phyloP scores from a whole-genome alignment of 92 coral and sea anemone species.

The Zoanthus sociatus region DNA sequence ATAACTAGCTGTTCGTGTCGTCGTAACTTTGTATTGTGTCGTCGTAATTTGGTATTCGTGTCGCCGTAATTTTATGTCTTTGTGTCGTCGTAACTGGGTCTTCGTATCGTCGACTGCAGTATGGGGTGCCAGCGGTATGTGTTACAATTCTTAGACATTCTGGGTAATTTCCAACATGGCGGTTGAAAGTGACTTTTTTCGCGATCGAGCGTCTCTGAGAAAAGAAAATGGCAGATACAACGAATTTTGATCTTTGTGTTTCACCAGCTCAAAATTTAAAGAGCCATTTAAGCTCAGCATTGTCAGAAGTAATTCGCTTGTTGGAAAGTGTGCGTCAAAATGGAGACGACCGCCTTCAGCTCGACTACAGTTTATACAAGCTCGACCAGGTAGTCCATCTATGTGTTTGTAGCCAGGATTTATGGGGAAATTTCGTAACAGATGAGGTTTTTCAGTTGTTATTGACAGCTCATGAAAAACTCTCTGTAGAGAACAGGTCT shows the following conservation, averaged over 20 bases:
- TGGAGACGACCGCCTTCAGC: slow-evolving; percentile 40
- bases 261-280: slow-evolving; percentile 1
- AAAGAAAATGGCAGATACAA: too few species aligned
- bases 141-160: too few species aligned
- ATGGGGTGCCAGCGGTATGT: too few species aligned
- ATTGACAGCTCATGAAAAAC: slow-evolving; percentile 21
- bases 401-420: slow-evolving; percentile 24
- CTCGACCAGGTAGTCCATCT: slow-evolving; percentile 42
- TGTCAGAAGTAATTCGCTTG: slow-evolving; percentile 49
- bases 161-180: too few species aligned
- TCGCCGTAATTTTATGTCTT: neutral
- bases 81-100: neutral
- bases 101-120: too few species aligned
- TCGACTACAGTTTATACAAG: slow-evolving; percentile 48
- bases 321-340: slow-evolving; percentile 11
- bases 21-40: too few species aligned
- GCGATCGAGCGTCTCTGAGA: too few species aligned
- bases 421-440: slow-evolving; percentile 36
- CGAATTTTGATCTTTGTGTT: neutral
- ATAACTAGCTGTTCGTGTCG: too few species aligned
- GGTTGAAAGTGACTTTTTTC: too few species aligned
- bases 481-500: slow-evolving; percentile 4
- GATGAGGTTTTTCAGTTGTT: slow-evolving; percentile 11
- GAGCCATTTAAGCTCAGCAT: slow-evolving; percentile 9
- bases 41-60: too few species aligned